Percentiles rank a stretch among this genome's conserved stretches.
phyloP scores from a whole-genome alignment of 2,113 vertebrate genomes.

The Petrocephalus microphthalmus region DNA sequence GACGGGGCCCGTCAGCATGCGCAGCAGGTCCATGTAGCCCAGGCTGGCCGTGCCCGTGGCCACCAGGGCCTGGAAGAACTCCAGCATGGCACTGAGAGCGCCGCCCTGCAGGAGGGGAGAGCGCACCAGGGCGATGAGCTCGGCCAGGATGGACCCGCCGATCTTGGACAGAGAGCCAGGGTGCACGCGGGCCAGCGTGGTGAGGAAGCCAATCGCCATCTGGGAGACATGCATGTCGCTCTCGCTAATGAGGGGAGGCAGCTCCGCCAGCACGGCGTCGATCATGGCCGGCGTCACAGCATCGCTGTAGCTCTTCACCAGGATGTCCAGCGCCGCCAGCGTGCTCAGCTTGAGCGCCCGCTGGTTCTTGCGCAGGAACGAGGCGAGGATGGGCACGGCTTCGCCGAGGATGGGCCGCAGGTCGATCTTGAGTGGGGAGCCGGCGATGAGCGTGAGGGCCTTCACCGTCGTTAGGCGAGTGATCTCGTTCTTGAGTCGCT shows the following conservation, averaged over 20 bases:
- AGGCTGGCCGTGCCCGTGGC: conserved; percentile 81
- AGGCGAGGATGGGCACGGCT: conserved; percentile 94
- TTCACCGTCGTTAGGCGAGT: conserved; percentile 91
- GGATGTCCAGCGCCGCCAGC: conserved; percentile 86
- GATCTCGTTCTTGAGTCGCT: conserved; percentile 96
- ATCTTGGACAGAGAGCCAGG: conserved; percentile 93
- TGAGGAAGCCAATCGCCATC: conserved; percentile 97
- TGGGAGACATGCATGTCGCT: conserved; percentile 98
- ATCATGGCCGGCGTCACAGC: conserved; percentile 92
- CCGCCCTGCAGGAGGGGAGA: conserved; percentile 94
- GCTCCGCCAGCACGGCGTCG: conserved; percentile 92
- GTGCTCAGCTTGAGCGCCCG: conserved; percentile 91
- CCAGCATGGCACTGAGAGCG: conserved; percentile 93
- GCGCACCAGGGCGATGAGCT: conserved; percentile 88
- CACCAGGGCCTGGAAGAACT: conserved; percentile 96
- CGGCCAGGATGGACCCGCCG: conserved; percentile 85
- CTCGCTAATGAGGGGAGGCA: conserved; percentile 93
- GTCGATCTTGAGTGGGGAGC: conserved; percentile 89
- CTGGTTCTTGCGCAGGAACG: conserved; percentile 95
- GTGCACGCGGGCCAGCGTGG: conserved; percentile 90
- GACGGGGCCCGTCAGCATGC: conserved; percentile 93
- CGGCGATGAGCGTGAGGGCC: conserved; percentile 90
- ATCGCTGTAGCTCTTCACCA: conserved; percentile 94
- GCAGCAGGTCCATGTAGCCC: conserved; percentile 94
- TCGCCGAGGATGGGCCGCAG: conserved; percentile 85